Evolutionary conservation across 2,888 invertebrate species (phyloP), one percentile per base, ranked within the genome.

Genomic region (Volucella zonaria): DNA sequence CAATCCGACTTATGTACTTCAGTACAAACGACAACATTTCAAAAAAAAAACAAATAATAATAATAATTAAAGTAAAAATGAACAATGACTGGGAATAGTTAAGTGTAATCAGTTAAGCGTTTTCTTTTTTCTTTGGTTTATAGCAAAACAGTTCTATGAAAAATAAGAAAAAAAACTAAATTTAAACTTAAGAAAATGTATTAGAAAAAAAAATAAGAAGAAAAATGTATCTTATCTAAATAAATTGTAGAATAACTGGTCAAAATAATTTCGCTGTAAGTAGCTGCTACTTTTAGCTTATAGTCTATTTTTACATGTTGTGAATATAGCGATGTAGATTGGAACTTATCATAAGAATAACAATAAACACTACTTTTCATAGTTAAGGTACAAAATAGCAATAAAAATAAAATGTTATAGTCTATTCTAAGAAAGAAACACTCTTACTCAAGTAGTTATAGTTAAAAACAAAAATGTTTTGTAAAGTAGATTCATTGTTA

Each of bases 221-320:
- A 38, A 49, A 11, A 31, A 38, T 49, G 18, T 67, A 23, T 67
- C 31, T 23, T 58, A 11, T 47, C 42, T 58, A 38, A n/a, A 12
- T 58, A 38, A n/a, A 12, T 45, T 45, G 12, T 52, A 43, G 38
- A 8, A 58, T 70, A 59, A 49, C 49, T 58, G 56, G 12, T 58
- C 14, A 58, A 58, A 1, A 66, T 62, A 56, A 47, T 47, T 58
- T 71, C 31, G 62, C 70, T 70, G 78, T 78, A 78, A 58, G 56
- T 78, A 70, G 31, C 40, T 56, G 70, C 70, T 43, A 51, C 70
- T 58, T 71, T 49, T 42, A 51, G 77, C 31, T 10, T 11, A 67
- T 68, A 79, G 75, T 79, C 70, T 83, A 83, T 83, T 83, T 83
- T 80, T 80, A 83, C 80, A 83, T 80, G 80, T 83, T 83, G 83